A percentile compares a stretch with the other conserved stretches of the same genome.
Conservation (phyloP, 2,888 invertebrate species). For the Drosophila prostipennis region DNA sequence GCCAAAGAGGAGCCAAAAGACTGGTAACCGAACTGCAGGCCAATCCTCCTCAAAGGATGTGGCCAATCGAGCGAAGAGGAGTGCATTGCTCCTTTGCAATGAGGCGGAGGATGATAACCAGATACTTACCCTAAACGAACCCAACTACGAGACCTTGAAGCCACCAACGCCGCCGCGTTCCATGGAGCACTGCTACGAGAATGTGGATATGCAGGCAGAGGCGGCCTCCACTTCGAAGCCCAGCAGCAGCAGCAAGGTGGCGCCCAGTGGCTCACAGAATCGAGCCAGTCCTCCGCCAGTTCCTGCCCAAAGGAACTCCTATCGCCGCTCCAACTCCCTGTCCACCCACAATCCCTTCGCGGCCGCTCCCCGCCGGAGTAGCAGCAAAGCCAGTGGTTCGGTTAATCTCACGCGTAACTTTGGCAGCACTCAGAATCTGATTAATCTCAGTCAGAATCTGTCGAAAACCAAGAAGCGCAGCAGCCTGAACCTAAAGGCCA, state of each 20-base stretch:
- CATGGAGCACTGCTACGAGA: constrained; percentile 69
- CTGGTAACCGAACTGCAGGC: constrained; percentile 58
- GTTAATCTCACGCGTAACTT: constrained; percentile 82
- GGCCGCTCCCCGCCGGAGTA: constrained; percentile 65
- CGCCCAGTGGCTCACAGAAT: constrained; percentile 74
- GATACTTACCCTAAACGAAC: constrained; percentile 82
- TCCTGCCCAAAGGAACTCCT: constrained; percentile 59
- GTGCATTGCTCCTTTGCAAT: constrained; percentile 80
- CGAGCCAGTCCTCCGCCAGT: constrained; percentile 59
- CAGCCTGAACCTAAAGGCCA: constrained; percentile 82
- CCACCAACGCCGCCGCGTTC: constrained; percentile 58
- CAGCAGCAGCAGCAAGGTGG: constrained; percentile 65
- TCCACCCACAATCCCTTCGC: constrained; percentile 79
- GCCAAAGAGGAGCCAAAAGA: constrained; percentile 75
- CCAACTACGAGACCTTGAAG: constrained; percentile 84
- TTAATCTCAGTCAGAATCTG: constrained; percentile 82
- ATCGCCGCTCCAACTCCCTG: constrained; percentile 81
- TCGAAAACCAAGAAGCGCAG: constrained; percentile 83
- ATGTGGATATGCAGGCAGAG: constrained; percentile 62
- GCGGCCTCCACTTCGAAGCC: constrained; percentile 46
- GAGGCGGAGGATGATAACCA: constrained; percentile 81
- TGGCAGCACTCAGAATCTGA: constrained; percentile 84
- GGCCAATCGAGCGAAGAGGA: constrained; percentile 75
- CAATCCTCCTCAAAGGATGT: constrained; percentile 52
- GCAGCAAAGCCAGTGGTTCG: constrained; percentile 73